Conservation (phyloP, 2,797 vertebrate genomes). For the Toxotes lorentzi region DNA sequence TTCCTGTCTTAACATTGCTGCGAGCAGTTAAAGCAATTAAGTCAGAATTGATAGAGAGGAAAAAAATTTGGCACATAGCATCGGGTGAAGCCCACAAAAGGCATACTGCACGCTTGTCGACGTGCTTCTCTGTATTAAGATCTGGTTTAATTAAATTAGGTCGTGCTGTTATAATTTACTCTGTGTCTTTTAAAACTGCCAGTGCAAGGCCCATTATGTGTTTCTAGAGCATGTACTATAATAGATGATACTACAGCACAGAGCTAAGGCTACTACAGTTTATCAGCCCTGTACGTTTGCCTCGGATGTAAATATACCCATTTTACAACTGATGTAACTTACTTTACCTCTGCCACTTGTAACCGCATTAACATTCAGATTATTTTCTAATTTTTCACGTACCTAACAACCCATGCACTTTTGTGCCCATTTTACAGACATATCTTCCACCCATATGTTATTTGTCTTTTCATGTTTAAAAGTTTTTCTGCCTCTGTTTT, state of each 20-base stretch:
- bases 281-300: slow-evolving; percentile 27
- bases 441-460: slow-evolving; percentile 35
- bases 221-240: slow-evolving; percentile 54
- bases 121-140: slow-evolving; percentile 46
- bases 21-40: slow-evolving; percentile 59
- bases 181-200: slow-evolving; percentile 60
- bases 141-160: slow-evolving; percentile 61
- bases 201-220: slow-evolving; percentile 32
- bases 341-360: slow-evolving; percentile 33
- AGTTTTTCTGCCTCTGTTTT: slow-evolving; percentile 53
- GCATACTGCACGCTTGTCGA: slow-evolving; percentile 37
- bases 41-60: slow-evolving; percentile 43
- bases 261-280: slow-evolving; percentile 36
- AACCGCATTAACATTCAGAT: slow-evolving; percentile 46
- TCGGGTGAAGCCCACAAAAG: slow-evolving; percentile 39
- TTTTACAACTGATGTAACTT: slow-evolving; percentile 55
- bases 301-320: slow-evolving; percentile 66
- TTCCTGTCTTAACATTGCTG: slow-evolving; percentile 65
- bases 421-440: slow-evolving; percentile 42
- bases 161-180: slow-evolving; percentile 45
- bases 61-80: slow-evolving; percentile 37
- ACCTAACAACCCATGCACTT: slow-evolving; percentile 34
- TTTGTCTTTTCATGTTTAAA: slow-evolving; percentile 42
- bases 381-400: slow-evolving; percentile 32
- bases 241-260: slow-evolving; percentile 42